These are phyloP conservation scores for Galago senegalensis DNA, from an alignment of 2,797 vertebrate species.

Conservation along the genomic window DNA sequence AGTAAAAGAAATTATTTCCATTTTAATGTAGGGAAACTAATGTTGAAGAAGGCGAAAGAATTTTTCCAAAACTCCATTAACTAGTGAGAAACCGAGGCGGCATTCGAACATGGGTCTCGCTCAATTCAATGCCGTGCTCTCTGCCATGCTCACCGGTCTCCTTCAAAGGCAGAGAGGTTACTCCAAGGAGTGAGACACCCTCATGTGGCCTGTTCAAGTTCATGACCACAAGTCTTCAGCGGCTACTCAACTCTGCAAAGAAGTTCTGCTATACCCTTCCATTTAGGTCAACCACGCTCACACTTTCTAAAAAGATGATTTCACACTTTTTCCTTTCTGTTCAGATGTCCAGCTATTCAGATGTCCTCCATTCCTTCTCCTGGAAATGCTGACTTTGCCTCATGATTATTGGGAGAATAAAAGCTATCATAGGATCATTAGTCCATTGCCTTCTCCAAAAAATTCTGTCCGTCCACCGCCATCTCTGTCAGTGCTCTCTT, in stretches of 20 bases:
- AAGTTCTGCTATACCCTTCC: neutral
- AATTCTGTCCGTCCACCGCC: neutral
- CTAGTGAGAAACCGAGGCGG: neutral
- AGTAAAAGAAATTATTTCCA: neutral
- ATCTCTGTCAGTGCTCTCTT: neutral
- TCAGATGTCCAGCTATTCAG: neutral
- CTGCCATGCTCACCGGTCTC: too few species aligned
- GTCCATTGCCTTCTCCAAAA: neutral
- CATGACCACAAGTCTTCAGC: neutral
- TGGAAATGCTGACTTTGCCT: neutral
- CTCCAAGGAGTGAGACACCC: neutral
- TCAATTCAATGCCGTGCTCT: neutral
- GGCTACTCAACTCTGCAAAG: neutral
- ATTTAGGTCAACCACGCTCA: neutral
- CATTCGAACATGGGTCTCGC: neutral
- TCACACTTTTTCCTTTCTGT: neutral
- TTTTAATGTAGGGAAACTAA: constrained; percentile 1
- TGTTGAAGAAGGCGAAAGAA: neutral
- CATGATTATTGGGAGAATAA: neutral
- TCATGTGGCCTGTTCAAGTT: neutral
- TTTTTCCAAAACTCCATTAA: neutral
- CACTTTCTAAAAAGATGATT: neutral
- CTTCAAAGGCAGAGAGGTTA: neutral
- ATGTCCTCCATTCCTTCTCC: neutral
- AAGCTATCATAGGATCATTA: neutral